Evolutionary conservation across 1,140 invertebrate genomes (phyloP).

Genomic region (Aphis craccivora): DNA sequence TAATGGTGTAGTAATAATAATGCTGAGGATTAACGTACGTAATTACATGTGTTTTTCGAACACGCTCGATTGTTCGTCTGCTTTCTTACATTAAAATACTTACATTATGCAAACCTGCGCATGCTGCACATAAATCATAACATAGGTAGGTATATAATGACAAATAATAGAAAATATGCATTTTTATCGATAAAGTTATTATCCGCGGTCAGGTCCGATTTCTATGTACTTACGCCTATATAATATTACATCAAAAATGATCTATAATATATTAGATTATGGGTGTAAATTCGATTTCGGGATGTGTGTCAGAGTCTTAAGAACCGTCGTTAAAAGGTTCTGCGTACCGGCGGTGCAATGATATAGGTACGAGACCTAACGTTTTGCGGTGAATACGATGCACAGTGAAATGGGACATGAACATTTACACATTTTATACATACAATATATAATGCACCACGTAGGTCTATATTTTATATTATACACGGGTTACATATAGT

Average conservation of each 20-base stretch:
- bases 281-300: background rate
- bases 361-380: background rate
- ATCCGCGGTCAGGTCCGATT: background rate
- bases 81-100: background rate
- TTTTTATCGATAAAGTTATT: slow-evolving; percentile 1
- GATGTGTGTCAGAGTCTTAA: background rate
- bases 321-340: background rate
- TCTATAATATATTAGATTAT: too few species aligned
- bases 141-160: background rate
- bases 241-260: background rate
- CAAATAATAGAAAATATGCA: background rate
- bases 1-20: slow-evolving; percentile 40
- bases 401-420: background rate
- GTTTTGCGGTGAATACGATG: background rate
- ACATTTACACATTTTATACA: background rate
- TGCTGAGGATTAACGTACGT: background rate
- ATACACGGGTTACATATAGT: background rate
- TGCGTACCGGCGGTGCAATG: background rate
- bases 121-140: background rate
- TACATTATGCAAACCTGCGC: background rate
- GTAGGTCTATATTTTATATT: background rate
- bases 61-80: background rate
- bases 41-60: slow-evolving; percentile 24
- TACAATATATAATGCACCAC: background rate
- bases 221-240: background rate